Conservation (phyloP, 2,797 vertebrate genomes). For the Rhodeus uyekii region DNA sequence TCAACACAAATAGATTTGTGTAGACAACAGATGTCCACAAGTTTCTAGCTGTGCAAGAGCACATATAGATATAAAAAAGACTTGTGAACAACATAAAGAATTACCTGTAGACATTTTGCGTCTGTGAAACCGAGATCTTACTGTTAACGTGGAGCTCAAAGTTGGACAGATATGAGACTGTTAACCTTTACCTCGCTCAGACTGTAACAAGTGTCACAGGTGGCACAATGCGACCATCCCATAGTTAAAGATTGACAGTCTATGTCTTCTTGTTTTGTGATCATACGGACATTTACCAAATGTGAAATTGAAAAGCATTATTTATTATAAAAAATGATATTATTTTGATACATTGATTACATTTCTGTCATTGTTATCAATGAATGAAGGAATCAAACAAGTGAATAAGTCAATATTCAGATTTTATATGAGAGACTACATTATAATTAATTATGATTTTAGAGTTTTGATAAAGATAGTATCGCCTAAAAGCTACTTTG, state of each 20-base stretch:
- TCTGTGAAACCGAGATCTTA: not conserved
- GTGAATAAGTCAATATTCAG: not conserved
- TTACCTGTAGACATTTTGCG: slow-evolving; percentile 56
- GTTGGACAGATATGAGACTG: slow-evolving; percentile 63
- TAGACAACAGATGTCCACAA: not conserved
- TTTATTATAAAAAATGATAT: too few species aligned
- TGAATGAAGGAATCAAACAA: too few species aligned
- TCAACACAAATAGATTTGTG: too few species aligned
- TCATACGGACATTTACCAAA: not conserved
- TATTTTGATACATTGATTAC: too few species aligned
- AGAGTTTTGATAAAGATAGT: not conserved
- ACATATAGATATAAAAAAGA: not conserved
- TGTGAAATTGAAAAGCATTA: not conserved
- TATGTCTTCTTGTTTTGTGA: not conserved
- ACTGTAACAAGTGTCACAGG: slow-evolving; percentile 28
- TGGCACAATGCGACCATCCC: slow-evolving; percentile 30
- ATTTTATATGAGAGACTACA: not conserved
- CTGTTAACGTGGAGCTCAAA: slow-evolving; percentile 64
- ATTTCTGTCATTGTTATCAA: too few species aligned
- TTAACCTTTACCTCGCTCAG: slow-evolving; percentile 56
- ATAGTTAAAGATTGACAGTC: slow-evolving; percentile 72
- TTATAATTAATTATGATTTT: not conserved
- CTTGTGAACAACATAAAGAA: not conserved
- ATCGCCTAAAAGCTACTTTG: not conserved
- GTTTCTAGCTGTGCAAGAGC: not conserved